Conservation (phyloP, 2,113 vertebrate genomes). For the Murina feae region DNA sequence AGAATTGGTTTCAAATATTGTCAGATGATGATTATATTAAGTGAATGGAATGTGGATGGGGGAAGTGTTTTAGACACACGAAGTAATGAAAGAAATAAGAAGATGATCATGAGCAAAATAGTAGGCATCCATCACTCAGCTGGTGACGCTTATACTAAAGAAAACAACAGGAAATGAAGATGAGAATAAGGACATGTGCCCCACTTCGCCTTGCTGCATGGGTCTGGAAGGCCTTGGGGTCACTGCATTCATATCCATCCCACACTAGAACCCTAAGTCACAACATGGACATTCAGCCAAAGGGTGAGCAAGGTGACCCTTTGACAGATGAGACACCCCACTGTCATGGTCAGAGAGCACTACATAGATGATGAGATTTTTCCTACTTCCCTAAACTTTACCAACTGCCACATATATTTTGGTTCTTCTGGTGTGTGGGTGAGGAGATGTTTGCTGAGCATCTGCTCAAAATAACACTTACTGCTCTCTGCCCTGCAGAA, state of each 20-base stretch:
- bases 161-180: not conserved
- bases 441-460: not conserved
- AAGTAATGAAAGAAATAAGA: not conserved
- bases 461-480: not conserved
- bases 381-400: not conserved
- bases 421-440: not conserved
- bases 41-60: not conserved
- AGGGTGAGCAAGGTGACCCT: not conserved
- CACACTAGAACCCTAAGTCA: conserved; percentile 53
- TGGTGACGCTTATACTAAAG: conserved; percentile 1
- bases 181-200: conserved; percentile 25
- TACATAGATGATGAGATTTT: not conserved
- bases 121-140: not conserved
- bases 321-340: not conserved
- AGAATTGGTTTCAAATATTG: not conserved
- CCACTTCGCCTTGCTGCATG: conserved; percentile 39
- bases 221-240: not conserved
- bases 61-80: not conserved
- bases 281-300: conserved; percentile 25
- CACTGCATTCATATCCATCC: conserved; percentile 37
- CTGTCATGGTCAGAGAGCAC: conserved; percentile 20
- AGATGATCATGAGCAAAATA: not conserved
- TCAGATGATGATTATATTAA: not conserved
- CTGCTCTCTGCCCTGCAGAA: not conserved
- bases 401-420: not conserved